Conservation (phyloP, 2,113 vertebrate genomes). For the Colistium nudipinnis region DNA sequence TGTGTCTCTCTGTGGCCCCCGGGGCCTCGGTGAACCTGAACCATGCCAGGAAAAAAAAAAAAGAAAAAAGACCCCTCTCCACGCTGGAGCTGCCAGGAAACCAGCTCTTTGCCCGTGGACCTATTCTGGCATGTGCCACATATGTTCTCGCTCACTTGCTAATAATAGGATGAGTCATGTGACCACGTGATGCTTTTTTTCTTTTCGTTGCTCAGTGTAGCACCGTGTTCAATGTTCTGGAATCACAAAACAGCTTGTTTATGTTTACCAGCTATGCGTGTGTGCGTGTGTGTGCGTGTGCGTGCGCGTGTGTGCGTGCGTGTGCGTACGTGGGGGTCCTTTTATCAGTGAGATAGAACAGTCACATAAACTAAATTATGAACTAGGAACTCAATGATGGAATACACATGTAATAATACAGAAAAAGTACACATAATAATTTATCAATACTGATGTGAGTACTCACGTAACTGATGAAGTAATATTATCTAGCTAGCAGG, state of each 20-base stretch:
- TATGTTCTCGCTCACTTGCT: conserved; percentile 56
- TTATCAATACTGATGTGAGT: too few species aligned
- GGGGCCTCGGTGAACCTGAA: conserved; percentile 38
- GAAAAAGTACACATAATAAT: too few species aligned
- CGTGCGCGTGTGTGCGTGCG: background rate
- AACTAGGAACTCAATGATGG: background rate
- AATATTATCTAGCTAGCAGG: too few species aligned
- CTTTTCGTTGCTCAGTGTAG: conserved; percentile 17
- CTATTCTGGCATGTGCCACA: conserved; percentile 62
- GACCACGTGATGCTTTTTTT: conserved; percentile 24
- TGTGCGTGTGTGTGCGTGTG: background rate
- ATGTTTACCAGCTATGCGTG: background rate
- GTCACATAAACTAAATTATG: background rate
- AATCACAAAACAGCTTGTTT: conserved; percentile 8
- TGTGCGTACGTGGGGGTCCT: too few species aligned
- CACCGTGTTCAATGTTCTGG: background rate
- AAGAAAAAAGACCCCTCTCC: conserved; percentile 41
- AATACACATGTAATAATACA: too few species aligned
- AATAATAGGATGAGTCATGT: conserved; percentile 55
- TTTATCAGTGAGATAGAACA: too few species aligned
- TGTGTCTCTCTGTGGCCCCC: conserved; percentile 28
- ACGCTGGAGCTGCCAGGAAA: conserved; percentile 55
- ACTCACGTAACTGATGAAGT: too few species aligned
- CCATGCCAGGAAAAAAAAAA: conserved; percentile 53
- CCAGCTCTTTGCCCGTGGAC: conserved; percentile 40